Conservation (phyloP, 37 sponge, comb jelly and placozoan species). For the Mnemiopsis leidyi region DNA sequence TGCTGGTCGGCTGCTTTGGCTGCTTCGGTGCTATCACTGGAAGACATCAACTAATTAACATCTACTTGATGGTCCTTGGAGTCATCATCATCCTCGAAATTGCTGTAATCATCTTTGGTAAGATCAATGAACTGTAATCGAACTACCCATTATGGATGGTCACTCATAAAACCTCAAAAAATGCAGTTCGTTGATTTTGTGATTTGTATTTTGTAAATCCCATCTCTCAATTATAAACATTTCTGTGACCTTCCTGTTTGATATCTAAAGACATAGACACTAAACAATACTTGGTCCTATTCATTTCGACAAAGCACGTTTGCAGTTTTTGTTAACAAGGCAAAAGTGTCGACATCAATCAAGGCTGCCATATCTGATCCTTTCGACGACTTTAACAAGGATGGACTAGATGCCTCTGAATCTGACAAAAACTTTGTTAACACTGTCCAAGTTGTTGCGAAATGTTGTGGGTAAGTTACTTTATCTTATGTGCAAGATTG, state of each 20-base stretch:
- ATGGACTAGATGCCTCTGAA: neutral
- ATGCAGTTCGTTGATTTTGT: too few species aligned
- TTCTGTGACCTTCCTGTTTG: too few species aligned
- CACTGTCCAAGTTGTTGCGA: neutral
- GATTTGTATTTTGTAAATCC: too few species aligned
- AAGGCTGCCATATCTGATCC: neutral
- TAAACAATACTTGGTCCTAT: too few species aligned
- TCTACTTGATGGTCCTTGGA: neutral
- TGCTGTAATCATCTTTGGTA: slow-evolving; percentile 1
- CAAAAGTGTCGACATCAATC: neutral
- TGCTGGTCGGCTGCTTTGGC: neutral
- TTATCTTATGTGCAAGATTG: too few species aligned
- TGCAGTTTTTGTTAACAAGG: slow-evolving; percentile 12
- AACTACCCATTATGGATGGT: too few species aligned
- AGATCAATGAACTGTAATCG: too few species aligned
- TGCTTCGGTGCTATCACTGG: slow-evolving; percentile 33
- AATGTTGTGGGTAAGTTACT: slow-evolving; percentile 59
- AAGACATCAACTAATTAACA: neutral
- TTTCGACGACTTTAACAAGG: neutral
- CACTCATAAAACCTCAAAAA: too few species aligned
- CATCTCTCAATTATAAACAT: too few species aligned
- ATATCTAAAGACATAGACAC: too few species aligned
- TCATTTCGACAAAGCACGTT: too few species aligned
- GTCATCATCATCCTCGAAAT: neutral
- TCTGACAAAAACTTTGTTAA: neutral